Evolutionary conservation across 2,888 invertebrate species (phyloP).

Genomic region (Phortica magna): DNA sequence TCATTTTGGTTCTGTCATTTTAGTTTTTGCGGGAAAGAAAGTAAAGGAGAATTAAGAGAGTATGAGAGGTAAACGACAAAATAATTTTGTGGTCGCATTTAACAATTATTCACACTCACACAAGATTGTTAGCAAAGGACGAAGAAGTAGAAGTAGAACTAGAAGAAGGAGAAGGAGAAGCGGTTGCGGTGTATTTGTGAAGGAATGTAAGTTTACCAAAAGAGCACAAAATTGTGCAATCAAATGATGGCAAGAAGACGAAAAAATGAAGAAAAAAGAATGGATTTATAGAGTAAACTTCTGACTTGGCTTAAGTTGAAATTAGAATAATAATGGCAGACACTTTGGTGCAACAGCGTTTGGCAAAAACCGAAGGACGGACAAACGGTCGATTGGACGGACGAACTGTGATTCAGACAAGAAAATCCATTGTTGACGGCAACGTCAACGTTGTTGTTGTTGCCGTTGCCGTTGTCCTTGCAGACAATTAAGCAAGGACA

Average conservation of each 20-base stretch:
- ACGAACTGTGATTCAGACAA: neutral
- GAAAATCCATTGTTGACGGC: neutral
- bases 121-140: neutral
- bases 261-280: neutral
- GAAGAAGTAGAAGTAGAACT: neutral
- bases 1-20: too few species aligned
- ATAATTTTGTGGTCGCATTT: conserved; percentile 9
- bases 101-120: conserved; percentile 16
- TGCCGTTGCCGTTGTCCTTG: conserved; percentile 51
- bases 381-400: neutral
- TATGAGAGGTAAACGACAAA: neutral
- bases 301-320: too few species aligned
- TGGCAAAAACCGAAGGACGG: neutral
- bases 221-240: too few species aligned
- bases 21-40: neutral
- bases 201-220: neutral
- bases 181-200: too few species aligned
- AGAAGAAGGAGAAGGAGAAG: neutral
- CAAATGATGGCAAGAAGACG: neutral
- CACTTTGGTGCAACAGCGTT: too few species aligned
- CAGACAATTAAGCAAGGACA: conserved; percentile 69
- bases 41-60: neutral
- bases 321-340: too few species aligned
- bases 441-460: neutral
- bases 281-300: neutral